Conservation (phyloP, 2,113 vertebrate genomes). For the Periophthalmus modestus region DNA sequence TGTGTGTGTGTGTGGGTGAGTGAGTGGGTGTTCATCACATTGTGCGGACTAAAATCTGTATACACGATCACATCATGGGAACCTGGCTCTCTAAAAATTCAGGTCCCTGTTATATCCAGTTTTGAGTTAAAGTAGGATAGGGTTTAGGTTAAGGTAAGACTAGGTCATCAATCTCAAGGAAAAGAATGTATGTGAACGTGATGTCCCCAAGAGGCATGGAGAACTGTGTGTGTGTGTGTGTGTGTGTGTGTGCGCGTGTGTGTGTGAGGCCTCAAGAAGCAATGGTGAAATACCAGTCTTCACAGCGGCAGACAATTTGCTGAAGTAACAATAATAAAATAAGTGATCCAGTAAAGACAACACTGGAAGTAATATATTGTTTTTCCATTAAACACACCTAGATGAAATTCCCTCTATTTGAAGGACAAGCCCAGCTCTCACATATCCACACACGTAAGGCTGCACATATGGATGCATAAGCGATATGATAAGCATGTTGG, state of each 20-base stretch:
- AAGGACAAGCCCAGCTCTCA: slow-evolving; percentile 15
- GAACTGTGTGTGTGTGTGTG: not conserved
- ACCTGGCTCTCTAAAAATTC: too few species aligned
- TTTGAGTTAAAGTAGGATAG: too few species aligned
- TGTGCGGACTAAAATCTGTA: not conserved
- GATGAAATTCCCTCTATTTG: not conserved
- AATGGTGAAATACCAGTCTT: not conserved
- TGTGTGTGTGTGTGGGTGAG: not conserved
- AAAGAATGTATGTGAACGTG: too few species aligned
- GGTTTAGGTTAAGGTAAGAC: too few species aligned
- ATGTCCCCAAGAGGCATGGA: too few species aligned
- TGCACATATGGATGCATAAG: slow-evolving; percentile 24
- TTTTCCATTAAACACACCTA: not conserved
- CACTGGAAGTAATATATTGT: not conserved
- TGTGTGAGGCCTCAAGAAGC: not conserved
- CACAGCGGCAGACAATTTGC: not conserved
- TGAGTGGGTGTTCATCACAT: not conserved
- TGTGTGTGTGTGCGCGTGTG: not conserved
- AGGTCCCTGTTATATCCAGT: too few species aligned
- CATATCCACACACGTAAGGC: slow-evolving; percentile 38
- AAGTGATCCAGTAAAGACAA: not conserved
- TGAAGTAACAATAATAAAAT: not conserved
- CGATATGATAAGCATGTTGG: slow-evolving; percentile 44
- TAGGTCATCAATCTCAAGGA: too few species aligned
- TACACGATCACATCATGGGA: too few species aligned